Evolutionary conservation across 1,140 invertebrate species (phyloP), one percentile per base, ranked within the genome.

Genomic region (Pinna nobilis): DNA sequence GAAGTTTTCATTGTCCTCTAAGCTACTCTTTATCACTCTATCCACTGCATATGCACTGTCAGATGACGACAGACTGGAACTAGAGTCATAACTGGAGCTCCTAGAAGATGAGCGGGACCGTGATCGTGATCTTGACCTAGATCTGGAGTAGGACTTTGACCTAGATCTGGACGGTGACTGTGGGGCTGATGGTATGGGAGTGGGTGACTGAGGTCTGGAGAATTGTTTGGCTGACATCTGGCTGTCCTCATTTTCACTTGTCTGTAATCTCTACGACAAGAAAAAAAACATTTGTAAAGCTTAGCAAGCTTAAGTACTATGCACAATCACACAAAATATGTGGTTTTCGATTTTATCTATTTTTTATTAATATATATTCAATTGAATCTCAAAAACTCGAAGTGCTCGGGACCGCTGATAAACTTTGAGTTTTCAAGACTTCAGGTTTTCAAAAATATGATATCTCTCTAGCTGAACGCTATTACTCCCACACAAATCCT

Each of bases 81-180:
- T 41, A 35, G 35, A 41, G 59, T 63, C 59, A 20, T 33, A 63
- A 35, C 57, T 60, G 23, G 57, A 60, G 25, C 59, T 63, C 30
- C 59, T 28, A 15, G 59, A 63, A 6, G 39, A 39, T 33, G 59
- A 63, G 28, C 35, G 35, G 20, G 59, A 63, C 23, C 59, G 23
- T 63, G 59, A 63, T 37, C 59, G 39, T 23, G 39, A 61, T 20
- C 35, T n/a, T 61, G 57, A 61, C 23, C 37, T 61, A 25, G 59
- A 63, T 11, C 18, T 20, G 28, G 59, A 63, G 25, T 35, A 15
- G 18, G 59, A 63, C 39, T 37, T 63, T 18, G 59, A 63, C 30
- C 35, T 25, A 25, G 59, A 63, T 25, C 25, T 25, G 15, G 59
- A 63, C 35, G 59, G 59, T 25, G 59, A 63, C 39, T 63, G 37